Percentiles rank a stretch among this genome's conserved stretches.
phyloP scores from a whole-genome alignment of 2,888 invertebrate genomes.

The Hesperia comma region DNA sequence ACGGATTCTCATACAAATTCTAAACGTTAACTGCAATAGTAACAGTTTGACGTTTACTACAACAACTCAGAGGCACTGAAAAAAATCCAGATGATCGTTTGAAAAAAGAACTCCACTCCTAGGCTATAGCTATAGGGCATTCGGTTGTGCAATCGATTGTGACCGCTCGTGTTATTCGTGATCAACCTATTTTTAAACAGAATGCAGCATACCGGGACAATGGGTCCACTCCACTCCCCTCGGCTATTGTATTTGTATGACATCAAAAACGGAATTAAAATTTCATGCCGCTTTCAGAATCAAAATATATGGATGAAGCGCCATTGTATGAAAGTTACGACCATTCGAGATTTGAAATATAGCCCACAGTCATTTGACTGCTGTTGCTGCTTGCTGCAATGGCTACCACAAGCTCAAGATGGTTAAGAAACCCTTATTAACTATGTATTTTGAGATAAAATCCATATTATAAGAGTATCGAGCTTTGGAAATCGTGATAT shows the following conservation, averaged over 20 bases:
- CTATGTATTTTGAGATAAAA: no score
- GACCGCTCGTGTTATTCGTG: conserved; percentile 62
- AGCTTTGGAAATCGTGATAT: no score
- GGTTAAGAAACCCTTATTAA: no score
- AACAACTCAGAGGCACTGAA: no score
- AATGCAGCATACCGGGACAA: conserved; percentile 44
- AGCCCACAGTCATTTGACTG: not conserved
- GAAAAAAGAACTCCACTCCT: conserved; percentile 29
- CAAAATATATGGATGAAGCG: conserved; percentile 11
- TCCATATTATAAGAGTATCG: no score
- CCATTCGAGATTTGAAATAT: not conserved
- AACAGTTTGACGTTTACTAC: no score
- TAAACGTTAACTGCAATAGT: no score
- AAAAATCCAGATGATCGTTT: not conserved
- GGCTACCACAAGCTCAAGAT: no score
- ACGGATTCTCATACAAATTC: no score
- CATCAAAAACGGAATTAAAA: conserved; percentile 26
- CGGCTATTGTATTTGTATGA: conserved; percentile 27
- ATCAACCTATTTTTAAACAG: conserved; percentile 55
- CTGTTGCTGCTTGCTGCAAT: no score
- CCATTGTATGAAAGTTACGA: conserved; percentile 2
- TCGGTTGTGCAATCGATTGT: conserved; percentile 67
- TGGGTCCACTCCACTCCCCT: conserved; percentile 27
- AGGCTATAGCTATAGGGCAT: conserved; percentile 44
- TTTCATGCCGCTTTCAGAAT: conserved; percentile 18